Conservation (phyloP, 2,888 invertebrate genomes). For the Scotopteryx bipunctaria region DNA sequence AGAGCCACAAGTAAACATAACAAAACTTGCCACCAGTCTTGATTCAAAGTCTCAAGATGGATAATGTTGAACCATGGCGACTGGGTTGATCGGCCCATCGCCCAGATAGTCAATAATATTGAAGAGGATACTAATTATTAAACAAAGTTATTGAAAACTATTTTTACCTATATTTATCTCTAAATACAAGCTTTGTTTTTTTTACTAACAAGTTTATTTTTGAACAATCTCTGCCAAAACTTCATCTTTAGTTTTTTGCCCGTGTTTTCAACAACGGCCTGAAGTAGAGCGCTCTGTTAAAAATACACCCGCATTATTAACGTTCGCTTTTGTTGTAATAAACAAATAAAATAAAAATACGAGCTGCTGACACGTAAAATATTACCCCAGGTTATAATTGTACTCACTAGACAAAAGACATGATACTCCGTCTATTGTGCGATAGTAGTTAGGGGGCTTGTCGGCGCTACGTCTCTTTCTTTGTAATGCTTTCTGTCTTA, state of each 20-base stretch:
- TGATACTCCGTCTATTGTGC: conserved; percentile 34
- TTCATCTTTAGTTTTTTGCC: not conserved
- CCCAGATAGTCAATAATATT: too few relatives aligned
- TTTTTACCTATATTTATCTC: too few relatives aligned
- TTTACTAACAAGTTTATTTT: not conserved
- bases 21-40: too few relatives aligned
- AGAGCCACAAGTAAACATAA: too few relatives aligned
- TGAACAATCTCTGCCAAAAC: not conserved
- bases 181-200: too few relatives aligned
- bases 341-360: conserved; percentile 19
- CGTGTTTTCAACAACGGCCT: not conserved
- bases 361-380: conserved; percentile 21
- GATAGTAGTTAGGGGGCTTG: conserved; percentile 9
- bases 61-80: too few relatives aligned
- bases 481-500: conserved; percentile 4
- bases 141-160: too few relatives aligned
- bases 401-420: conserved; percentile 34
- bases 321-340: conserved; percentile 16
- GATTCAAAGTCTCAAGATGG: too few relatives aligned
- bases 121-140: too few relatives aligned
- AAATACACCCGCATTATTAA: conserved; percentile 18
- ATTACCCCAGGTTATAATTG: conserved; percentile 28
- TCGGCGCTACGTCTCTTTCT: not conserved
- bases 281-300: not conserved
- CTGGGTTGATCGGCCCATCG: too few relatives aligned